Base-by-base conservation (phyloP, 2,888 invertebrate genomes). In the Ennomos fuscantarius region DNA sequence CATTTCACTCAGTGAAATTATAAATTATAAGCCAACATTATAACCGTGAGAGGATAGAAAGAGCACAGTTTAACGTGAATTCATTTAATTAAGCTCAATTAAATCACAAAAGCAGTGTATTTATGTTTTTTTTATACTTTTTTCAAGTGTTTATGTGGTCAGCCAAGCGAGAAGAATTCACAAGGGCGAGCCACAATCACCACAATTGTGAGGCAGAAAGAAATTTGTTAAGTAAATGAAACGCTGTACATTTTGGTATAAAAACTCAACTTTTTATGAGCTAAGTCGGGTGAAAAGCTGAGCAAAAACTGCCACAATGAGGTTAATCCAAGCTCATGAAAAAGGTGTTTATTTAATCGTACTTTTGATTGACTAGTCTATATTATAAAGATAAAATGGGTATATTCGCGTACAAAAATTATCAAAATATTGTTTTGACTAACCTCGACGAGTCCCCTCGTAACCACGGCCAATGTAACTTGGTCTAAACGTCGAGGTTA, bases 1-100 rank as follows among this genome's bases (percentile, higher is more conserved):
- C 53, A 66, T 66, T 62, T 65, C 60, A 65, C 66, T 66, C 50
- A 60, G 62, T 68, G 69, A 70, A 72, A 24, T 24, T 24, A 24
- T 24, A 71, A 72, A 71, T 76, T 79, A 55, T 59, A 78, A 70
- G 74, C 73, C 65, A 75, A 24, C 24, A 24, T 24, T 24, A 24
- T 24, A n/a, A 79, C 79, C 84, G 84, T 86, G 84, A 81, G 84
- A 84, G 72, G 69, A 68, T 67, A 69, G 69, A 69, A 69, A 76
- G 73, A 74, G 68, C 39, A 50, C 55, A 78, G 69, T 79, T 78
- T 76, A 72, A 49, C 48, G 15, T 40, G 13, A 33, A 49, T 49
- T 41, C 40, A 79, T 76, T 79, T 86, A 85, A 88, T 88, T 89
- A 84, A 84, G 77, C 76, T 80, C 87, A 89, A 89, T 90, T 86